A percentile compares a stretch with the other conserved stretches of the same genome.
These are phyloP conservation scores for Egretta garzetta DNA, from an alignment of 2,113 vertebrate genomes.

Conservation along the genomic window DNA sequence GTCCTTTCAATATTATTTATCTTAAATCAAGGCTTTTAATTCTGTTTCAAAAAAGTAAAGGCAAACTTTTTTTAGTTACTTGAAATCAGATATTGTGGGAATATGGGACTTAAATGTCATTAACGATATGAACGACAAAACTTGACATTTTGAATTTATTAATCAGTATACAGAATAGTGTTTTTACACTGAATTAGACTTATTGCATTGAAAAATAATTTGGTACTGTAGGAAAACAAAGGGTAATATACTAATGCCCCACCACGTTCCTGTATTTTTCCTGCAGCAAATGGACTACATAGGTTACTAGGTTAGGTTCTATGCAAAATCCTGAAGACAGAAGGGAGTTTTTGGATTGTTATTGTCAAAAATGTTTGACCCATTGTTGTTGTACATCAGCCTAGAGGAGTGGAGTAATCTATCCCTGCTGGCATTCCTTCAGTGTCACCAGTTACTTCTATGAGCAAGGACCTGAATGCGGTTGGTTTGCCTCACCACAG, in stretches of 20 bases:
- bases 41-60: background rate
- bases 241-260: background rate
- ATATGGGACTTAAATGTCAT: background rate
- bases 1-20: background rate
- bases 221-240: background rate
- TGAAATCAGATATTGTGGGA: background rate
- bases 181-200: background rate
- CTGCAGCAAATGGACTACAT: background rate
- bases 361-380: background rate
- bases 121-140: background rate
- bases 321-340: background rate
- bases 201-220: background rate
- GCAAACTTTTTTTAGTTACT: background rate
- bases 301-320: background rate
- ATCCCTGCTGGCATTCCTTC: background rate
- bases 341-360: background rate
- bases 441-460: background rate
- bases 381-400: background rate
- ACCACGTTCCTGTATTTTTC: accelerated
- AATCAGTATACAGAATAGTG: background rate
- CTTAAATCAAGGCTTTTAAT: background rate
- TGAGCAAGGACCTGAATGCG: background rate
- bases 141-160: background rate
- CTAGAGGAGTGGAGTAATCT: background rate
- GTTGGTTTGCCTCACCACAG: background rate